Conservation (phyloP, 2,797 vertebrate genomes). For the Poeciliopsis infans region DNA sequence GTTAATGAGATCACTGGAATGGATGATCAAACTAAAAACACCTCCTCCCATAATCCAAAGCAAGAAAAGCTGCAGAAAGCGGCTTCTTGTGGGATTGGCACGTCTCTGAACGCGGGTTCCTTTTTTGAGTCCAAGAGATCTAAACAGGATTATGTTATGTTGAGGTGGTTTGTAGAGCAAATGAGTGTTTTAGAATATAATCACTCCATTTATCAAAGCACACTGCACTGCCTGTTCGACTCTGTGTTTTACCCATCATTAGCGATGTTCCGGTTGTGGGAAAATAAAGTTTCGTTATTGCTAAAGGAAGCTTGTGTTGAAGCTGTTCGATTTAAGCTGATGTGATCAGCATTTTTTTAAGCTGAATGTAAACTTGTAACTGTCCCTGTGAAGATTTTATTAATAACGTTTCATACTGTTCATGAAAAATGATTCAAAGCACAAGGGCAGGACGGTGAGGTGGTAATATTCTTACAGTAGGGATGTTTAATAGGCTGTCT, state of each 20-base stretch:
- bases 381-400: background rate
- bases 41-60: conserved; percentile 54
- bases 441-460: background rate
- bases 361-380: background rate
- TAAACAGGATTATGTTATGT: conserved; percentile 71
- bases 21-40: conserved; percentile 54
- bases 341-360: conserved; percentile 12
- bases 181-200: conserved; percentile 72
- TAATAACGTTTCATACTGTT: background rate
- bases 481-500: background rate
- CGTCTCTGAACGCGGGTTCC: conserved; percentile 49
- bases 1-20: conserved; percentile 48
- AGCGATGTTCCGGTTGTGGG: conserved; percentile 32
- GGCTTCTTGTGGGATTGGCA: conserved; percentile 57
- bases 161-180: conserved; percentile 71
- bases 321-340: conserved; percentile 13
- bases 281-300: conserved; percentile 39
- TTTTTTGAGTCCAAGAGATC: conserved; percentile 65
- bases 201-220: conserved; percentile 69
- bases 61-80: conserved; percentile 36
- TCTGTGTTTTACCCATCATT: conserved; percentile 62
- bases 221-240: conserved; percentile 50
- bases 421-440: background rate
- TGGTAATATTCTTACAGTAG: background rate
- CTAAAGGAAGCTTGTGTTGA: conserved; percentile 33